Percentiles rank a stretch among this genome's conserved stretches.
phyloP scores from a whole-genome alignment of 2,888 invertebrate genomes.

The Bruchidius siliquastri region DNA sequence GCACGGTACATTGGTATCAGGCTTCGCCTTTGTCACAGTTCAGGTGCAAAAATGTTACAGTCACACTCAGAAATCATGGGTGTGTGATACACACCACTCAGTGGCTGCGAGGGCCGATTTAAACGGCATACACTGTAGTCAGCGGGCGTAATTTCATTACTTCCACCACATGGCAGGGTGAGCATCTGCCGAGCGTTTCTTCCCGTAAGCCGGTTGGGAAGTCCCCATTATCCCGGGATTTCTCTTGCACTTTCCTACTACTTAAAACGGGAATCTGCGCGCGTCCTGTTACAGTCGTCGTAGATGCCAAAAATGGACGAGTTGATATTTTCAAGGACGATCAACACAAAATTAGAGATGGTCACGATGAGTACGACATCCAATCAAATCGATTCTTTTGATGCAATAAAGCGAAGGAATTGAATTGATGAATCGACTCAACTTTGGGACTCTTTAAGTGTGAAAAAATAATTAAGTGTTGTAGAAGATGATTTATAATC shows the following conservation, averaged over 20 bases:
- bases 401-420: too few relatives aligned
- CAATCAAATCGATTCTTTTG: too few relatives aligned
- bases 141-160: constrained; percentile 24
- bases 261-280: constrained; percentile 9
- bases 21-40: too few relatives aligned
- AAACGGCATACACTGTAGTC: not conserved
- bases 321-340: too few relatives aligned
- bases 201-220: constrained; percentile 11
- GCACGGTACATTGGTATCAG: too few relatives aligned
- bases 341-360: too few relatives aligned
- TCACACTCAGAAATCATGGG: not conserved
- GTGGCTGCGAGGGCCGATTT: not conserved
- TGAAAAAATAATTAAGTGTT: too few relatives aligned
- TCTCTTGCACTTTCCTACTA: constrained; percentile 18
- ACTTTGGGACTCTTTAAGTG: too few relatives aligned
- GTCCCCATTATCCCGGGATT: constrained; percentile 19
- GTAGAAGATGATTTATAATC: too few relatives aligned
- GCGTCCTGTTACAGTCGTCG: not conserved
- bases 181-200: constrained; percentile 11
- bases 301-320: not conserved
- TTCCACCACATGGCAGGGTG: constrained; percentile 23
- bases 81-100: not conserved
- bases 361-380: too few relatives aligned
- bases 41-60: too few relatives aligned
- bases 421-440: too few relatives aligned